These are phyloP conservation scores for Lophura nycthemera DNA, from an alignment of 2,113 vertebrate species.

Conservation along the genomic window DNA sequence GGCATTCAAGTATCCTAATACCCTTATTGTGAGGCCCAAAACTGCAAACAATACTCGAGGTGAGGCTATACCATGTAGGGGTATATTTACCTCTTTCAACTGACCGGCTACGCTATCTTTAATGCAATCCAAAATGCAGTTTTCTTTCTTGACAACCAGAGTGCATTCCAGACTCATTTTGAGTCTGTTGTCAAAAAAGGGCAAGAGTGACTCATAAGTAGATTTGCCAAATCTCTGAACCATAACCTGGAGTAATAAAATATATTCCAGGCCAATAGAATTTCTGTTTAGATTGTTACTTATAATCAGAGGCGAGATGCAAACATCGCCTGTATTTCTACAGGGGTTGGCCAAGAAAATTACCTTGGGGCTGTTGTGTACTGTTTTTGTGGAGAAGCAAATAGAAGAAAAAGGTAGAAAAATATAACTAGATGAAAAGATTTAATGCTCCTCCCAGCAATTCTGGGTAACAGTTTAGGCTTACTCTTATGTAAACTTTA, in stretches of 20 bases:
- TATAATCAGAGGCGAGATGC: not conserved
- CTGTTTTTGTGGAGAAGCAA: not conserved
- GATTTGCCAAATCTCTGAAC: not conserved
- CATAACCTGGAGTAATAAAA: not conserved
- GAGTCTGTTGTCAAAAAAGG: not conserved
- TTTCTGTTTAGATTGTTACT: not conserved
- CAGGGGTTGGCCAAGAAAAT: not conserved
- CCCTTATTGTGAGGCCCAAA: not conserved
- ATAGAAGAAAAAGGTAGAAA: not conserved
- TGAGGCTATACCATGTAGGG: not conserved
- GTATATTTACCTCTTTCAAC: not conserved
- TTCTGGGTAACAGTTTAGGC: not conserved
- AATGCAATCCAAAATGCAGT: not conserved
- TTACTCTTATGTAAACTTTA: not conserved
- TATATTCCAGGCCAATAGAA: not conserved
- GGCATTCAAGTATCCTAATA: not conserved
- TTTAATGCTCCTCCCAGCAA: not conserved
- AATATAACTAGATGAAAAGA: not conserved
- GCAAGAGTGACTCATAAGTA: not conserved
- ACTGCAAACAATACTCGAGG: not conserved
- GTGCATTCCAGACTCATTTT: not conserved
- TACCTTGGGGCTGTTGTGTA: not conserved
- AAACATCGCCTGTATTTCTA: not conserved
- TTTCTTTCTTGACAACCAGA: not conserved
- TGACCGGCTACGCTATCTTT: not conserved